Evolutionary conservation across 1,140 invertebrate genomes (phyloP), one percentile per base, ranked within the genome.

Genomic region (Zophobas morio): DNA sequence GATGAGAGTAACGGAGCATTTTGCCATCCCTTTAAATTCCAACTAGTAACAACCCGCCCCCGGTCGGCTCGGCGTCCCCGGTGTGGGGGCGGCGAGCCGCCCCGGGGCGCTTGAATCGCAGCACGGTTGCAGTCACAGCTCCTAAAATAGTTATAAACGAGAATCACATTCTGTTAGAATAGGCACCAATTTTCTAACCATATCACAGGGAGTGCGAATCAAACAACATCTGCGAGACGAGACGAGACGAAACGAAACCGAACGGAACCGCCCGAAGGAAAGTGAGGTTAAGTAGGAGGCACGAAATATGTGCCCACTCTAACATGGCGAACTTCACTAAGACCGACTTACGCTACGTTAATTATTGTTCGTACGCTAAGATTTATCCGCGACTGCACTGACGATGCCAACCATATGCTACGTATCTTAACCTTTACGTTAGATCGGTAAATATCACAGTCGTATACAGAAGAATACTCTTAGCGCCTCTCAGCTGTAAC

Each of bases 401-500:
- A 76, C 54, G 70, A 77, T 78, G 54, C 71, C 71, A 73, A 73
- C 54, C 71, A 56, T 74, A 74, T 60, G 47, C 72, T 74, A 74
- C 72, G 37, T 46, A 57, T 60, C 40, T 60, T 2, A 20, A 51
- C 49, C 49, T 78, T 79, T 76, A 74, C 56, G 56, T 71, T 81
- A 81, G 81, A 83, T 84, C 76, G 82, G 77, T 81, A 82, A 83
- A 84, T 84, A 84, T 84, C 83, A 84, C 83, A 84, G 83, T 84
- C 82, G 80, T 78, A 75, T 81, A 73, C 70, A 83, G 79, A 57
- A 74, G 54, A 84, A 84, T 83, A 84, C 82, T 84, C 82, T 84
- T 84, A 84, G 83, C 83, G 82, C 71, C 72, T 76, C 63, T 81
- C 76, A 83, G 83, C 83, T 84, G 82, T 82, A 84, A 84, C 83